phyloP scores from a whole-genome alignment of 2,797 vertebrate species.

The Threskiornis aethiopicus region DNA sequence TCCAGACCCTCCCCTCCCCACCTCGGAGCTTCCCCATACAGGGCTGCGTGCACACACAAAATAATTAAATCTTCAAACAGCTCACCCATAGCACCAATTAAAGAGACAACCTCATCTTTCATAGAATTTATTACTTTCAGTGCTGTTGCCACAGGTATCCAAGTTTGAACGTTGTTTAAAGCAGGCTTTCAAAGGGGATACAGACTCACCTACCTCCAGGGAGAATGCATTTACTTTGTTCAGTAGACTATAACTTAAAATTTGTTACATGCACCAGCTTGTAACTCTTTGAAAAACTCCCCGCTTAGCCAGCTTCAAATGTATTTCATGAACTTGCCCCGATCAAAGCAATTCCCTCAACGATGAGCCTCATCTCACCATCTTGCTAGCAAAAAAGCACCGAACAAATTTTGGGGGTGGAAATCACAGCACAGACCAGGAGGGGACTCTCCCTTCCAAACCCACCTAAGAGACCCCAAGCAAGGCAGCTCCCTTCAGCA shows the following conservation, averaged over 20 bases:
- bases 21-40: rapidly evolving
- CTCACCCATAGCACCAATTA: conserved; percentile 27
- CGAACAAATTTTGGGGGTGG: neutral
- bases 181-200: conserved; percentile 35
- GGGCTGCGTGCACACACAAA: neutral
- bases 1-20: neutral
- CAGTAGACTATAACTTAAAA: conserved; percentile 15
- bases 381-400: neutral
- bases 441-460: neutral
- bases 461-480: neutral
- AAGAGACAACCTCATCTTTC: conserved; percentile 18
- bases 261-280: conserved; percentile 53
- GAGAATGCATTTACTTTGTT: conserved; percentile 57
- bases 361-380: neutral
- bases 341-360: conserved; percentile 44
- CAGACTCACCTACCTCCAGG: conserved; percentile 34
- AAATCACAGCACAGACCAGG: neutral
- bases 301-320: conserved; percentile 34
- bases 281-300: conserved; percentile 48
- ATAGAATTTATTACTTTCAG: conserved; percentile 31
- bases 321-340: neutral
- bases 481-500: neutral
- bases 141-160: conserved; percentile 59
- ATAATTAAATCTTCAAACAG: conserved; percentile 39
- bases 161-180: conserved; percentile 1